Evolutionary conservation across 2,888 invertebrate genomes (phyloP).

Genomic region (Metellina segmentata): DNA sequence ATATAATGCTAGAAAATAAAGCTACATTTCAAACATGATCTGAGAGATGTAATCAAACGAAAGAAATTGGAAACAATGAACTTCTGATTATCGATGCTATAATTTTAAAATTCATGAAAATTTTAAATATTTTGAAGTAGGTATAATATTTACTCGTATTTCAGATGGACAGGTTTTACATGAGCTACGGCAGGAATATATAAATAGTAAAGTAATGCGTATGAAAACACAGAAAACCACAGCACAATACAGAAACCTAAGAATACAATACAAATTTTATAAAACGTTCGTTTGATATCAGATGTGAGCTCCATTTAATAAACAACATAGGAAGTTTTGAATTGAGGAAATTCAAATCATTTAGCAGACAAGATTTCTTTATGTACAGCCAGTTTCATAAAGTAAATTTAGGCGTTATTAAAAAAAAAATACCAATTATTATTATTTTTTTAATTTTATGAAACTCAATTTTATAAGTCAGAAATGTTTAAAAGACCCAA

Average conservation of each 20-base stretch:
- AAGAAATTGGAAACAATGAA: too few relatives aligned
- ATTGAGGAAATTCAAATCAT: slow-evolving; percentile 47
- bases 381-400: slow-evolving; percentile 13
- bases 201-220: slow-evolving; percentile 67
- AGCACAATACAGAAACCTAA: slow-evolving; percentile 41
- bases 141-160: slow-evolving; percentile 49
- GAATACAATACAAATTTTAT: slow-evolving; percentile 42
- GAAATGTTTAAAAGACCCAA: not conserved
- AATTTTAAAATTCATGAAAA: too few relatives aligned
- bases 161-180: slow-evolving; percentile 56
- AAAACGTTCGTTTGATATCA: slow-evolving; percentile 28
- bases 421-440: too few relatives aligned
- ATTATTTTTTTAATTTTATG: too few relatives aligned
- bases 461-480: not conserved
- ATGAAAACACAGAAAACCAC: slow-evolving; percentile 67
- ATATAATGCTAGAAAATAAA: too few relatives aligned
- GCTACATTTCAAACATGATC: too few relatives aligned
- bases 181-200: slow-evolving; percentile 71
- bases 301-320: slow-evolving; percentile 55
- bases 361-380: slow-evolving; percentile 13
- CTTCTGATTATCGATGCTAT: too few relatives aligned
- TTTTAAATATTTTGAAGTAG: too few relatives aligned
- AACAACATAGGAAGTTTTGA: not conserved
- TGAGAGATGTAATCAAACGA: too few relatives aligned
- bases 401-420: not conserved